Percentiles rank a stretch among this genome's conserved stretches.
These are phyloP conservation scores for Odontothrips loti DNA, from an alignment of 2,888 invertebrate genomes.

Conservation along the genomic window DNA sequence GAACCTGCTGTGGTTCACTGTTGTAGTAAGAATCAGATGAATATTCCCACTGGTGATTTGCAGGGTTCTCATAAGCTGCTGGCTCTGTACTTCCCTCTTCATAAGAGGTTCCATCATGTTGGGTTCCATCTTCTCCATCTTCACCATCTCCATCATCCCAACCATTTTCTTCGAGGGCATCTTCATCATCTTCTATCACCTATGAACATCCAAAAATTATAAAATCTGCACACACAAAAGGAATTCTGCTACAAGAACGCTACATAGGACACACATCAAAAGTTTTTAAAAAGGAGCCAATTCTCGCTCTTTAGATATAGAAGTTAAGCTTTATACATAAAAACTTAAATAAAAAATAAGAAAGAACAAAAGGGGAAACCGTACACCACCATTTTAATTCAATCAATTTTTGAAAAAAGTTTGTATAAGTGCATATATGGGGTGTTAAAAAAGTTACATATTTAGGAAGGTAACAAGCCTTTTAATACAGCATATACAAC, in stretches of 20 bases:
- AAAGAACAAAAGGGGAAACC: neutral
- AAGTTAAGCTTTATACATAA: neutral
- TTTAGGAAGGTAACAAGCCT: neutral
- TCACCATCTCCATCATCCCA: neutral
- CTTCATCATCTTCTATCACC: neutral
- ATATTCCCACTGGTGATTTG: too few relatives aligned
- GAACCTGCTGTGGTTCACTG: too few relatives aligned
- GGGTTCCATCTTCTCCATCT: neutral
- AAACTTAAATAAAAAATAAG: too few relatives aligned
- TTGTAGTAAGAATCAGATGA: too few relatives aligned
- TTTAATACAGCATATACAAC: neutral
- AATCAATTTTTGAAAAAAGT: too few relatives aligned
- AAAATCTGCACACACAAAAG: neutral
- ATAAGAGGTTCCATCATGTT: neutral
- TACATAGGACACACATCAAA: constrained; percentile 16
- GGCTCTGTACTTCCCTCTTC: too few relatives aligned
- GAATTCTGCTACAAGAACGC: neutral
- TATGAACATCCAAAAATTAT: neutral
- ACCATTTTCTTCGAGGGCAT: neutral
- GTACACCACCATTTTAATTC: neutral
- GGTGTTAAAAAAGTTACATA: neutral
- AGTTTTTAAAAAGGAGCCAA: neutral
- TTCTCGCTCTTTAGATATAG: neutral
- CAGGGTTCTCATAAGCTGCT: too few relatives aligned
- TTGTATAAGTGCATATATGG: too few relatives aligned